Evolutionary conservation across 2,888 invertebrate species (phyloP).

Genomic region (Dasysyrphus albostriatus): DNA sequence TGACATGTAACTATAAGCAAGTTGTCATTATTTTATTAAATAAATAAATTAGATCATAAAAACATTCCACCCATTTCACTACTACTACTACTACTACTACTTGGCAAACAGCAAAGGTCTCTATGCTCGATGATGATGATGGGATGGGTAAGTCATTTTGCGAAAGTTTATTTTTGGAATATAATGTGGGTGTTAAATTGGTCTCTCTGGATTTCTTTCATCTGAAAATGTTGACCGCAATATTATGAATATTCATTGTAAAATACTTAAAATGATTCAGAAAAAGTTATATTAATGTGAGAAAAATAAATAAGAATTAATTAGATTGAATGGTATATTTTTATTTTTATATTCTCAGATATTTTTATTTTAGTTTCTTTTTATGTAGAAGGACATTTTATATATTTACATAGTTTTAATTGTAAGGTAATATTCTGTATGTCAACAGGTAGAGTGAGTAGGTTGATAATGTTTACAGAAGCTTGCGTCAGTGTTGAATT

Average conservation of each 20-base stretch:
- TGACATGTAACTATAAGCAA: neutral
- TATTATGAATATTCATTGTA: neutral
- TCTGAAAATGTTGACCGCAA: neutral
- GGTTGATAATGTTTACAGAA: neutral
- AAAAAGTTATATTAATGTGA: neutral
- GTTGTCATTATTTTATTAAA: neutral
- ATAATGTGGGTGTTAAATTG: conserved; percentile 14
- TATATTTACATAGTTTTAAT: neutral
- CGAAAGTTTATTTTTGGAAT: conserved; percentile 17
- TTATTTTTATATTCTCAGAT: neutral
- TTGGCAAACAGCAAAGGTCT: neutral
- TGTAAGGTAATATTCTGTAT: neutral
- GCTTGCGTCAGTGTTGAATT: neutral
- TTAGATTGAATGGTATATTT: neutral
- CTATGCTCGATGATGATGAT: neutral
- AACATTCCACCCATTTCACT: neutral
- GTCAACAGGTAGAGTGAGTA: neutral
- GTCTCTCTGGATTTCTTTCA: conserved; percentile 16
- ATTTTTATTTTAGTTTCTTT: neutral
- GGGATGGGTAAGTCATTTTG: neutral
- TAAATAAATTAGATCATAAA: neutral
- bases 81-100: neutral
- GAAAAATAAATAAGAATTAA: neutral
- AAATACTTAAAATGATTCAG: conserved; percentile 5
- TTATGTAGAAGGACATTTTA: conserved; percentile 2